Conservation (phyloP, 92 coral and sea anemone genomes). For the Paramuricea clavata region DNA sequence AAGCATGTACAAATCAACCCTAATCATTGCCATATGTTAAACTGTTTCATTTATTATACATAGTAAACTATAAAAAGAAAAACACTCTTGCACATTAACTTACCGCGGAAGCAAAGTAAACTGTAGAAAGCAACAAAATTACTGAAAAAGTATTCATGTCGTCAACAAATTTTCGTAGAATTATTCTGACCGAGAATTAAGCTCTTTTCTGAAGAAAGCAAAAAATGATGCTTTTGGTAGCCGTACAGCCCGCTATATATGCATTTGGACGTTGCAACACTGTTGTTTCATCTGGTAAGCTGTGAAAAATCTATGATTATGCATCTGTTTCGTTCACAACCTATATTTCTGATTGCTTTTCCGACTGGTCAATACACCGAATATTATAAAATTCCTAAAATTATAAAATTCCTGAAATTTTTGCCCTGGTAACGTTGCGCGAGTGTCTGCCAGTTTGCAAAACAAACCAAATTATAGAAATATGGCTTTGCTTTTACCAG, state of each 20-base stretch:
- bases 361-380: too few species aligned
- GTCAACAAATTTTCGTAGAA: background rate
- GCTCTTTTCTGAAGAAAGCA: background rate
- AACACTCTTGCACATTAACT: background rate
- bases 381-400: too few species aligned
- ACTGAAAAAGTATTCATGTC: background rate
- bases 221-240: background rate
- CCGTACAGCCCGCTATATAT: background rate
- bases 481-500: too few species aligned
- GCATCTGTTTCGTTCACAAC: background rate
- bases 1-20: too few species aligned
- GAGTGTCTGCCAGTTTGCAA: too few species aligned
- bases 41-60: too few species aligned
- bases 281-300: background rate
- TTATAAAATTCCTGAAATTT: background rate
- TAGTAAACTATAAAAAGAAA: too few species aligned
- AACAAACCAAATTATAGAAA: too few species aligned
- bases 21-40: too few species aligned
- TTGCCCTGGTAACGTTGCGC: background rate
- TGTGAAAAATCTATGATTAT: background rate
- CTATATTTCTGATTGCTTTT: too few species aligned
- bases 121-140: background rate
- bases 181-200: background rate
- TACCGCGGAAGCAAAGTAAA: background rate
- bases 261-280: background rate